Percentiles rank a stretch among this genome's conserved stretches.
These are phyloP conservation scores for Gerris lacustris DNA, from an alignment of 2,888 invertebrate genomes.

Conservation along the genomic window DNA sequence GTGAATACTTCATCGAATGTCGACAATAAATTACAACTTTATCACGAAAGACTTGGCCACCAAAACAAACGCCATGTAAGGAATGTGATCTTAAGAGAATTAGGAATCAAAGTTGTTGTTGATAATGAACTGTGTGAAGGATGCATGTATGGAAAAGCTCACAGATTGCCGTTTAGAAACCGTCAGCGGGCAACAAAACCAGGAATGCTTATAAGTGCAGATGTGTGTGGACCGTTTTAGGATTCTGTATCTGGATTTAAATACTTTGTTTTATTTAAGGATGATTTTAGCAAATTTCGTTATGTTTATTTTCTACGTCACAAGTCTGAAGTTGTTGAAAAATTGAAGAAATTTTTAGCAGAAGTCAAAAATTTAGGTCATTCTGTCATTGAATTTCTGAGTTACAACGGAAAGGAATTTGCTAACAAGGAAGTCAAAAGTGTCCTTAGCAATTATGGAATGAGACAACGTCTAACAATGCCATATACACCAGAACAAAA, in stretches of 20 bases:
- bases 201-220: conserved; percentile 28
- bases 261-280: conserved; percentile 12
- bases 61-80: conserved; percentile 9
- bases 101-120: conserved; percentile 3
- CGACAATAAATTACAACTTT: conserved; percentile 1
- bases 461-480: conserved; percentile 18
- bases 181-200: conserved; percentile 11
- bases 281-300: conserved; percentile 26
- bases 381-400: conserved; percentile 31
- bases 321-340: conserved; percentile 13
- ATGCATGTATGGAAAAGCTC: conserved; percentile 28
- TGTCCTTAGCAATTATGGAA: conserved; percentile 24
- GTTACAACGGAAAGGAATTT: conserved; percentile 33
- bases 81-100: background rate
- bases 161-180: conserved; percentile 25
- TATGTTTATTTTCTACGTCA: conserved; percentile 29
- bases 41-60: conserved; percentile 7
- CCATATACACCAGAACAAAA: conserved; percentile 26
- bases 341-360: conserved; percentile 15
- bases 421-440: conserved; percentile 24
- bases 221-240: conserved; percentile 32
- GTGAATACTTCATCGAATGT: background rate
- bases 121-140: conserved; percentile 27
- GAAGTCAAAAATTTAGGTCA: conserved; percentile 30
- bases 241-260: conserved; percentile 27